Percentiles rank a stretch among this genome's conserved stretches.
phyloP scores from a whole-genome alignment of 2,113 vertebrate species.

The Poeciliopsis prolifica region DNA sequence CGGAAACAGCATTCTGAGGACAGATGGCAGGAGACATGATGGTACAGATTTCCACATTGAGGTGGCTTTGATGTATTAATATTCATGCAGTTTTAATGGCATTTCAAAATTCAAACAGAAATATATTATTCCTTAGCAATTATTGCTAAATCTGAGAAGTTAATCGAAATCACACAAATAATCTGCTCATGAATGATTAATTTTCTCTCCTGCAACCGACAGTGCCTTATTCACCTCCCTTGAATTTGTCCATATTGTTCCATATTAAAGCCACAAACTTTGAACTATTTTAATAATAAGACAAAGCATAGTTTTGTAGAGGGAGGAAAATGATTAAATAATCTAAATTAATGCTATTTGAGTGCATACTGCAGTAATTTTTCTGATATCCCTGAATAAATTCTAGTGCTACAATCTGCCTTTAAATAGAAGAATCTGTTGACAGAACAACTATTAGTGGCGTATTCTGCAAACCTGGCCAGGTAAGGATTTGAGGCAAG shows the following conservation, averaged over 20 bases:
- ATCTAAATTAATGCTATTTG: no score
- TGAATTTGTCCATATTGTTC: neutral
- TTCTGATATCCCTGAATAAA: no score
- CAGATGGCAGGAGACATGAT: constrained; percentile 13
- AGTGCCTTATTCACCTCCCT: neutral
- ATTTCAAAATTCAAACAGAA: constrained; percentile 50
- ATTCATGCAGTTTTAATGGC: constrained; percentile 60
- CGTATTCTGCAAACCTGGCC: no score
- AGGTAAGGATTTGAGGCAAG: no score
- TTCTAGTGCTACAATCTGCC: no score
- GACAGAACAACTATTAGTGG: no score
- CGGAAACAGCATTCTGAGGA: constrained; percentile 89
- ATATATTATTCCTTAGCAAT: constrained; percentile 57
- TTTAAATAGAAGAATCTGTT: no score
- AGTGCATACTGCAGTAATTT: no score
- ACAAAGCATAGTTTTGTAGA: no score
- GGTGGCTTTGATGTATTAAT: constrained; percentile 63
- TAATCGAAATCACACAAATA: constrained; percentile 70
- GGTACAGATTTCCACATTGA: constrained; percentile 11
- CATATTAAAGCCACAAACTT: no score
- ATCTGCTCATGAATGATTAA: constrained; percentile 59
- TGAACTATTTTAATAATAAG: no score
- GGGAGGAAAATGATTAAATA: no score
- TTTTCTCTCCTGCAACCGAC: constrained; percentile 9
- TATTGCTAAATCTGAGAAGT: constrained; percentile 56